These are phyloP conservation scores for Rhimphoctona megacephalus DNA, from an alignment of 2,888 invertebrate genomes.

Conservation along the genomic window DNA sequence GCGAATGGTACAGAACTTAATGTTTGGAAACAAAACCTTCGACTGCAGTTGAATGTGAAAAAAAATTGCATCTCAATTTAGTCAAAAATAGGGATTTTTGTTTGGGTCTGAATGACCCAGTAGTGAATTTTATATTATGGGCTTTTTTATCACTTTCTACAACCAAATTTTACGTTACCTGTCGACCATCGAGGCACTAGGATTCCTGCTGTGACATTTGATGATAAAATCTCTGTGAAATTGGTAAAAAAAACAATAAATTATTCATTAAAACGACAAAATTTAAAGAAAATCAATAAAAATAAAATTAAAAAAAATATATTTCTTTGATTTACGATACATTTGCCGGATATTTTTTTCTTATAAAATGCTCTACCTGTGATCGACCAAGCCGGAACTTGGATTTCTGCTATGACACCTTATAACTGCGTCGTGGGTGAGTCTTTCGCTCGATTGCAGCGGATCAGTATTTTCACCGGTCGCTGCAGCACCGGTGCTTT, in stretches of 20 bases:
- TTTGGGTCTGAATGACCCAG: no score
- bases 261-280: neutral
- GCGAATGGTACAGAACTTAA: no score
- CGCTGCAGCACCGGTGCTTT: slow-evolving; percentile 85
- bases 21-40: no score
- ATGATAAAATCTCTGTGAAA: slow-evolving; percentile 84
- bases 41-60: no score
- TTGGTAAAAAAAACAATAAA: slow-evolving; percentile 10
- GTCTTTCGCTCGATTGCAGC: slow-evolving; percentile 81
- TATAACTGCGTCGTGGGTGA: slow-evolving; percentile 85
- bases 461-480: slow-evolving; percentile 85
- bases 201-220: slow-evolving; percentile 85
- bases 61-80: no score
- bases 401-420: slow-evolving; percentile 94
- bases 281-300: neutral
- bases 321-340: neutral
- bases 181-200: slow-evolving; percentile 85
- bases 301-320: neutral
- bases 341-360: neutral
- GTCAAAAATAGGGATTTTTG: neutral
- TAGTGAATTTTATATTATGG: neutral
- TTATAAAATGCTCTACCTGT: slow-evolving; percentile 84
- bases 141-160: neutral
- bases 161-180: slow-evolving; percentile 76
- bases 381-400: slow-evolving; percentile 90